Base-by-base conservation (phyloP, 1,140 invertebrate genomes). In the Saxidomus purpurata region DNA sequence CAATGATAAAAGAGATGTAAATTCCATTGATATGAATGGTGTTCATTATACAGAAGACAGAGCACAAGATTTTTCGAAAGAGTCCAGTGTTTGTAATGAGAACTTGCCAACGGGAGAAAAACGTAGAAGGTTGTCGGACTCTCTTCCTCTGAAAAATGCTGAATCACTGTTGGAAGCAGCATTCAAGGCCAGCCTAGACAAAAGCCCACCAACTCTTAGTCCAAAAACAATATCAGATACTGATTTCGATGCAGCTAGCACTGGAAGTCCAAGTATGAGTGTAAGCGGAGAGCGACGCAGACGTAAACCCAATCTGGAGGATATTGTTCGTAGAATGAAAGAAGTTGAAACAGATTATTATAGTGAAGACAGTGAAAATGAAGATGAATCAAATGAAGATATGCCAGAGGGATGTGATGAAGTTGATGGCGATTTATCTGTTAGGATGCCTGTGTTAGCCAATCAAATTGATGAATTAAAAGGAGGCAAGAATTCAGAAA, bases 281-380 rank as follows among this genome's bases (percentile, higher is more conserved):
- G 19, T 90, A 11, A 82, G 85, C 76, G 87, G 55, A 61, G 87
- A 85, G 89, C 89, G 79, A 89, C 90, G 25, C 47, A 89, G 38
- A 92, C 83, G 94, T n/a, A 95, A 95, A 86, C 94, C 91, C 3
- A 94, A 93, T 22, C 69, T 94, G 11, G 94, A 94, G 59, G 94
- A 94, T 90, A 95, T 95, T 28, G 93, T 95, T 0, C 79, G 94
- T 0, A 74, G 93, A n/a, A 94, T 95, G 83, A 91, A 87, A 67
- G 90, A 92, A 28, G 89, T 90, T 1, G 93, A 93, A 38, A 91
- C 89, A 17, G 88, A 87, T 61, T 90, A 91, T 71, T 88, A 93
- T 61, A 92, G 91, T 90, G 91, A 94, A 55, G 93, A 93, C 13
- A 91, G 90, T 82, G 93, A 94, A 15, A 90, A 90, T 19, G 93